Conservation (phyloP, 2,888 invertebrate genomes). For the Nipponacmea schrenckii region DNA sequence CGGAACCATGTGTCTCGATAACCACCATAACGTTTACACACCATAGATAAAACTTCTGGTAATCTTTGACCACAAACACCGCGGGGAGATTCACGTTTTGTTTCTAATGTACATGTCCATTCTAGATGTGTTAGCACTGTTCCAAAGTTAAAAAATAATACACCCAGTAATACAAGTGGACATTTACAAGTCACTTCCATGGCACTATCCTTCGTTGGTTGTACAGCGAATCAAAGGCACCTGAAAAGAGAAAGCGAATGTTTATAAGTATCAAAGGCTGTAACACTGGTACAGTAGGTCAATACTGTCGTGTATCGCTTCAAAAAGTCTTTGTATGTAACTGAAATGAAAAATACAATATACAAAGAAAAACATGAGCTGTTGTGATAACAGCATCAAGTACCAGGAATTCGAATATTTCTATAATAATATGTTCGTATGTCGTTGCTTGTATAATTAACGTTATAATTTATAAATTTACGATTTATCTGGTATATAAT, state of each 20-base stretch:
- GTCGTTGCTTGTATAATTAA: no score
- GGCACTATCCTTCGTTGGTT: conserved; percentile 13
- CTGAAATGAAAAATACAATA: no score
- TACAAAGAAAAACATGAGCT: no score
- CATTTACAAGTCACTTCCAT: conserved; percentile 14
- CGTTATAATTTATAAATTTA: no score
- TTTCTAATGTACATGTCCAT: conserved; percentile 20
- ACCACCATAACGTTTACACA: conserved; percentile 17
- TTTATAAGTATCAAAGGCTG: no score
- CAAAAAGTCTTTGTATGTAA: no score
- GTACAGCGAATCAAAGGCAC: conserved; percentile 21
- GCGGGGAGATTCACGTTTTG: conserved; percentile 19
- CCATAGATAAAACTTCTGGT: conserved; percentile 14
- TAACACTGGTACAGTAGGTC: no score
- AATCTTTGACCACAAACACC: conserved; percentile 19
- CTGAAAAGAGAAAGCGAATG: neutral
- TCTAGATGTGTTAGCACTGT: conserved; percentile 17
- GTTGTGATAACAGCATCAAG: no score
- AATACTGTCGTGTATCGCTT: no score
- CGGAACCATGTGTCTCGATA: conserved; percentile 22
- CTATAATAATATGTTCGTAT: no score
- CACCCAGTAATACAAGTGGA: conserved; percentile 18
- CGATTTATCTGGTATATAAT: no score
- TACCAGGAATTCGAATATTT: no score
- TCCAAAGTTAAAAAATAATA: conserved; percentile 18